Conservation (phyloP, 2,888 invertebrate genomes). For the Cheilosia pagana region DNA sequence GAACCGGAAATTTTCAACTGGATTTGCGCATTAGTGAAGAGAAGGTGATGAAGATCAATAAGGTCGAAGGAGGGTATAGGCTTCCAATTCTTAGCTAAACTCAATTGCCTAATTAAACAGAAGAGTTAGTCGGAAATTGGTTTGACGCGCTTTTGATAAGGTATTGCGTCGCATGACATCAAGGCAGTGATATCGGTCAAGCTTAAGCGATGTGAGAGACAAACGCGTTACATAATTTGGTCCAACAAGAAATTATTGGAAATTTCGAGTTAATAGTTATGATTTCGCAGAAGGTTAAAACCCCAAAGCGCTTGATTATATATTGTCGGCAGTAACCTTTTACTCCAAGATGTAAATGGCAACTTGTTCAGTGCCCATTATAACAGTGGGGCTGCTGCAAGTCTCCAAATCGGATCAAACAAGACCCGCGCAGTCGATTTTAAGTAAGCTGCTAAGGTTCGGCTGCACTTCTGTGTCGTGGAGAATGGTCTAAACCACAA, state of each 20-base stretch:
- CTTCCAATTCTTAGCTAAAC: neutral
- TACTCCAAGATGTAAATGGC: too few relatives aligned
- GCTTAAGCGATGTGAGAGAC: neutral
- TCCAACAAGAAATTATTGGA: neutral
- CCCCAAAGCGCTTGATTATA: too few relatives aligned
- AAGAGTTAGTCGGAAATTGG: neutral
- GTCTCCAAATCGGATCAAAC: too few relatives aligned
- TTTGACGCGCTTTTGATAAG: constrained; percentile 18
- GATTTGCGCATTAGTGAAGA: neutral
- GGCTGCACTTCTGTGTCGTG: too few relatives aligned
- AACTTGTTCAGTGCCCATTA: too few relatives aligned
- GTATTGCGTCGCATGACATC: neutral
- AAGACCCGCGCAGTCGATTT: too few relatives aligned
- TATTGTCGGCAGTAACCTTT: too few relatives aligned
- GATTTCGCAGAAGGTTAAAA: too few relatives aligned
- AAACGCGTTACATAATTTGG: neutral
- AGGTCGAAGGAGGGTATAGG: neutral
- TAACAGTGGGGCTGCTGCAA: too few relatives aligned
- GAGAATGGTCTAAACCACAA: too few relatives aligned
- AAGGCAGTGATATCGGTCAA: constrained; percentile 3
- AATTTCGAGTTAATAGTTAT: neutral
- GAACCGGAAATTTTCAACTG: neutral
- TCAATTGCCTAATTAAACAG: neutral
- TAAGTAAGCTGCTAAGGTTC: too few relatives aligned
- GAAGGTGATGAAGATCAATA: neutral